These are phyloP conservation scores for Synanthedon vespiformis DNA, from an alignment of 2,888 invertebrate species.

Conservation along the genomic window DNA sequence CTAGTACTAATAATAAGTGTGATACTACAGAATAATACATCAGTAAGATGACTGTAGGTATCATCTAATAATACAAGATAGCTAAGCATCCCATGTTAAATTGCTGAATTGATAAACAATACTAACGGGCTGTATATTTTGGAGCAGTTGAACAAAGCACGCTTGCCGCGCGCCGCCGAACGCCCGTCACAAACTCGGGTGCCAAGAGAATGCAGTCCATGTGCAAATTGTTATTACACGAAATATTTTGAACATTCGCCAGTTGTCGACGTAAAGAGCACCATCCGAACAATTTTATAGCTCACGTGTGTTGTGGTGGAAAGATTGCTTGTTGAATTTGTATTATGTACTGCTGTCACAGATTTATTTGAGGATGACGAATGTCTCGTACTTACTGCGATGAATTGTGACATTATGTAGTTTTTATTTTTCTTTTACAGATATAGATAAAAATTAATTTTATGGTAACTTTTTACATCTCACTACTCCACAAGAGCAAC, in stretches of 20 bases:
- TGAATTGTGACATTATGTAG: no score
- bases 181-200: conserved; percentile 2
- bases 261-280: conserved; percentile 17
- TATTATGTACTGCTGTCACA: conserved; percentile 5
- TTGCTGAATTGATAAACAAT: neutral
- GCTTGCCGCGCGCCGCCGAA: conserved; percentile 6
- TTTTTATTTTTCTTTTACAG: no score
- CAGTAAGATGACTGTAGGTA: no score
- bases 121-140: neutral
- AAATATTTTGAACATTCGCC: conserved; percentile 22
- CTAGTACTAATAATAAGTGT: no score
- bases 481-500: no score
- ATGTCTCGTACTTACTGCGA: no score
- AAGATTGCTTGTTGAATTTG: conserved; percentile 8
- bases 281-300: conserved; percentile 15
- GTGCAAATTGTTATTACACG: conserved; percentile 26
- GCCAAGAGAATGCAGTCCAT: conserved; percentile 21
- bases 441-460: no score
- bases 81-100: no score
- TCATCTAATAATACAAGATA: no score
- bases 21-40: no score
- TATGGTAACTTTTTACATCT: neutral
- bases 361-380: conserved; percentile 4
- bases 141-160: conserved; percentile 1
- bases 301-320: conserved; percentile 11